phyloP scores from a whole-genome alignment of 1,140 invertebrate species.

The Danaus plexippus region DNA sequence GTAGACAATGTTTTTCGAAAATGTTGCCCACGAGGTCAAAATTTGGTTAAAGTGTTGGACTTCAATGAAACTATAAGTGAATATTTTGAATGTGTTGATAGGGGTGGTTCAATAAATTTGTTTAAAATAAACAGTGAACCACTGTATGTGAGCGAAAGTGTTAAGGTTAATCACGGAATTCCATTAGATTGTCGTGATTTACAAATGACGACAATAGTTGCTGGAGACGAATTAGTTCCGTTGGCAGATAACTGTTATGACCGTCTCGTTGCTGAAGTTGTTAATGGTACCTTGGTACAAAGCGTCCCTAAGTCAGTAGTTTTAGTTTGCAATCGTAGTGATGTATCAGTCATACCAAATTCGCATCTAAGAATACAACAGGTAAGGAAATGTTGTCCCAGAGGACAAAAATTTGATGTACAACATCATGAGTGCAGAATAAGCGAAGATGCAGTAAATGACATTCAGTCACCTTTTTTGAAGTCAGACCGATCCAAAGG shows the following conservation, averaged over 20 bases:
- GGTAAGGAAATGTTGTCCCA: conserved; percentile 51
- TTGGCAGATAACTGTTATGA: conserved; percentile 43
- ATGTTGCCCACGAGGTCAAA: conserved; percentile 42
- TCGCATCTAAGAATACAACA: conserved; percentile 31
- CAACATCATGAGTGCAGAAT: conserved; percentile 37
- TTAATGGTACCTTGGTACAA: conserved; percentile 37
- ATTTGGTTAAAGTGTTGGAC: conserved; percentile 40
- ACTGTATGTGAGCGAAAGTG: conserved; percentile 31
- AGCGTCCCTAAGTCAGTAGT: conserved; percentile 48
- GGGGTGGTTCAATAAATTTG: background rate
- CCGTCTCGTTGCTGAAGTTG: conserved; percentile 38
- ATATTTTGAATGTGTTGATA: conserved; percentile 38
- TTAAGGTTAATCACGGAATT: conserved; percentile 38
- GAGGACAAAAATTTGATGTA: conserved; percentile 38
- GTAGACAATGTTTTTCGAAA: conserved; percentile 40
- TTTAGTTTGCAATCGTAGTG: conserved; percentile 40
- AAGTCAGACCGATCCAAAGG: conserved; percentile 20
- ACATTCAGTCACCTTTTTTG: no score
- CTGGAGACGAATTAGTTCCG: conserved; percentile 22
- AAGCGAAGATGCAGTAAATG: conserved; percentile 1
- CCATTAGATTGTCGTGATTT: conserved; percentile 37
- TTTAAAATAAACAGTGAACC: conserved; percentile 37
- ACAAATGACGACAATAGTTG: conserved; percentile 24
- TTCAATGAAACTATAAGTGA: conserved; percentile 24
- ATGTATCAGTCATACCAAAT: conserved; percentile 17